These are phyloP conservation scores for Tupiocoris notatus DNA, from an alignment of 2,888 invertebrate species.

Conservation along the genomic window DNA sequence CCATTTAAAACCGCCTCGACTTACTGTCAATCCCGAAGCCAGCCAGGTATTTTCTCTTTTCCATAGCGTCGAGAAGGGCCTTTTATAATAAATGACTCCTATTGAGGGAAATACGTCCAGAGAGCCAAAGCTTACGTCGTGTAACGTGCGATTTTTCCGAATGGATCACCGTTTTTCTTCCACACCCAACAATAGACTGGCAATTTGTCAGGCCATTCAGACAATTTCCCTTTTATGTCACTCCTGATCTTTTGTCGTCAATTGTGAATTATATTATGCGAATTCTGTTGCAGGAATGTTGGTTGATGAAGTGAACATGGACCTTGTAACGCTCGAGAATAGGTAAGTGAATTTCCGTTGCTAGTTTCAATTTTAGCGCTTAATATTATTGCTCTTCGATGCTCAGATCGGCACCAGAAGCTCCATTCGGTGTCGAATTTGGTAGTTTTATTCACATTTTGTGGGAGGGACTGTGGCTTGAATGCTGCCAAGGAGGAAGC, in stretches of 20 bases:
- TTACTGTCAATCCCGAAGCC: not conserved
- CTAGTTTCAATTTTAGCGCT: too few species aligned
- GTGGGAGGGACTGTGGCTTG: too few species aligned
- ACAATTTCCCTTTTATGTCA: not conserved
- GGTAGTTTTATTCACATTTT: too few species aligned
- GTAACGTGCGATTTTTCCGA: not conserved
- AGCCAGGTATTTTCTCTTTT: not conserved
- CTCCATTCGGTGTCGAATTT: too few species aligned
- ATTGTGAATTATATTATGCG: not conserved
- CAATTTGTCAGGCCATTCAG: not conserved
- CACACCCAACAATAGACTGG: not conserved
- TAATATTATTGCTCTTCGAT: too few species aligned
- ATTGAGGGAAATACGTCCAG: not conserved
- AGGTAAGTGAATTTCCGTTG: constrained; percentile 52
- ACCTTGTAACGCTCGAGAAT: constrained; percentile 60
- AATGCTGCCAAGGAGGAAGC: too few species aligned
- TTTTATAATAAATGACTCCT: not conserved
- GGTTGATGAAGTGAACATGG: constrained; percentile 56
- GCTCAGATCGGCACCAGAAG: too few species aligned
- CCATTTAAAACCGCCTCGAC: not conserved
- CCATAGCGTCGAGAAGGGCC: too few species aligned
- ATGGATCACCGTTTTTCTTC: not conserved
- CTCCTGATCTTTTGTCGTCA: not conserved
- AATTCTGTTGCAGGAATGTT: constrained; percentile 50
- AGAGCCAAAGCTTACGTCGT: not conserved